Percentiles rank a stretch among this genome's conserved stretches.
Evolutionary conservation across 2,888 invertebrate species (phyloP).

Genomic region (Orthonychiurus folsomi): DNA sequence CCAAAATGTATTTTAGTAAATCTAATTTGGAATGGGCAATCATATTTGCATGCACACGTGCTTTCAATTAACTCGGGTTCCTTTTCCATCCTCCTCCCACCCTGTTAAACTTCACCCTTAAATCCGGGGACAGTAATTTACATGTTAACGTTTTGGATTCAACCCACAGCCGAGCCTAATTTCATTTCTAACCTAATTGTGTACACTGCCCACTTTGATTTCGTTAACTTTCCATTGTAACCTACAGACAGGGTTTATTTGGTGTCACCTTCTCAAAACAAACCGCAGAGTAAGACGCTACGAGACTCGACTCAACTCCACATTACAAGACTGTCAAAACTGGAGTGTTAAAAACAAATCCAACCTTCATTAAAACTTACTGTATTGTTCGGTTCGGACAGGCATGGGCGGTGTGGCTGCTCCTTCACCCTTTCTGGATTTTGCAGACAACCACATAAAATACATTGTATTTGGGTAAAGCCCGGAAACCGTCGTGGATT

Average conservation of each 20-base stretch:
- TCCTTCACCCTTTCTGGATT: slow-evolving; percentile 86
- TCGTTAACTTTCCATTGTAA: background rate
- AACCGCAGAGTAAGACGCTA: background rate
- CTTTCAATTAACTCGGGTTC: background rate
- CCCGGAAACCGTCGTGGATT: slow-evolving; percentile 76
- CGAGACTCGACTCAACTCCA: background rate
- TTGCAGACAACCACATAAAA: slow-evolving; percentile 92
- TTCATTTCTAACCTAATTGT: background rate
- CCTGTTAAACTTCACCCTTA: too few species aligned
- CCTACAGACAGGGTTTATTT: too few species aligned
- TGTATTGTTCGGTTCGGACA: slow-evolving; percentile 92
- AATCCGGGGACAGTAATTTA: too few species aligned
- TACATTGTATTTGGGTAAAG: slow-evolving; percentile 93
- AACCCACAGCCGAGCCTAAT: background rate
- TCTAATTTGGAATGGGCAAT: background rate
- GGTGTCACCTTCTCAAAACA: background rate
- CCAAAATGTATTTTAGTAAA: too few species aligned
- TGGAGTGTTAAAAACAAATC: background rate
- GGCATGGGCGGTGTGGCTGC: slow-evolving; percentile 90
- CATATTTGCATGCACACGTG: background rate
- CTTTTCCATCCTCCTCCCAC: background rate
- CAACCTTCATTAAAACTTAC: slow-evolving; percentile 57
- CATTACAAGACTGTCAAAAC: background rate
- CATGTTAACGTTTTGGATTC: too few species aligned
- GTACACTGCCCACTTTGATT: background rate